Evolutionary conservation across 2,113 vertebrate genomes (phyloP), one percentile per base, ranked within the genome.

Genomic region (Irena cyanogastra): DNA sequence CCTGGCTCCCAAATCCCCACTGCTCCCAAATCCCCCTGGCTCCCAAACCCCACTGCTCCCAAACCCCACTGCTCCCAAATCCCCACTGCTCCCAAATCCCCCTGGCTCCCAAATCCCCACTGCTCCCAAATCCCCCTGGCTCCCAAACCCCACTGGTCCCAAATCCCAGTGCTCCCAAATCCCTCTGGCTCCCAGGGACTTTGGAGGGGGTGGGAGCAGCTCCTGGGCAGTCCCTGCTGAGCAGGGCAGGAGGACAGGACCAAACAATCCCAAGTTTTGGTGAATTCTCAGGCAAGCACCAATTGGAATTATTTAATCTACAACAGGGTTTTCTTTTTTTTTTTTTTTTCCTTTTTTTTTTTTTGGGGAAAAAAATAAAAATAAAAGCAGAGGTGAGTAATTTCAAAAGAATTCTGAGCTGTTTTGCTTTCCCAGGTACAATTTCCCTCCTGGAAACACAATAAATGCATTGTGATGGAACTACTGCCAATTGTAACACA

Each of bases 331-430:
- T 47, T 33, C 2, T 11, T 33, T 21, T 30, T 1, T 30, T 30
- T 37, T 15, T 0, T 12, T 54, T 54, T 8, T 21, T 33, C 19
- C 21, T 56, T 14, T 37, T 6, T 28, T 15, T 39, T 18, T 0
- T 13, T 54, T 54, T 19, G 3, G 33, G 6, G 1, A 1, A 23
- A 71, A 61, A 24, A 31, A 37, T 26, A 39, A 30, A 57, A 85
- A 75, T n/a, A 28, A 50, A 28, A 64, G 16, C 53, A 61, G 63
- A 84, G 15, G 14, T 72, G 57, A n/a, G 33, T 17, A 26, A 81
- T 74, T 79, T 59, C 35, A 10, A 33, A 75, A 68, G 17, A 75
- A 69, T 39, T 26, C 21, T 9, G 20, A 5, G 26, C 17, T 54
- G 35, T 7, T 90, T 76, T 68, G 12, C 27, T 76, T 82, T 61